Conservation (phyloP, 2,113 vertebrate species). For the Tor tambroides region DNA sequence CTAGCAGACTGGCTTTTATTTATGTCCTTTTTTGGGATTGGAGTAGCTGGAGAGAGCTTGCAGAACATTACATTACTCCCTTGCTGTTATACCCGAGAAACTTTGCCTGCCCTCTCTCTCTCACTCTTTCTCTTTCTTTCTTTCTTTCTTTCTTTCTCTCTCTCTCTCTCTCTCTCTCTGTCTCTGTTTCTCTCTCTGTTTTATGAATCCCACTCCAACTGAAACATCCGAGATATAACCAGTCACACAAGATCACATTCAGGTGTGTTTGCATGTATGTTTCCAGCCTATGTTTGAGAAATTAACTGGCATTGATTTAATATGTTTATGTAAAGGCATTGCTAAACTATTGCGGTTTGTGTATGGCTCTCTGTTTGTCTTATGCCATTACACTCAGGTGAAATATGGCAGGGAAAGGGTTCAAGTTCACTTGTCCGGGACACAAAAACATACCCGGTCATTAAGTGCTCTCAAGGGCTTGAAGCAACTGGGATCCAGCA, state of each 20-base stretch:
- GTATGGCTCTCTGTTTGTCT: constrained; percentile 6
- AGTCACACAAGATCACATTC: neutral
- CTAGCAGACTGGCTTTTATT: constrained; percentile 53
- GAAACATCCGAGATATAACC: neutral
- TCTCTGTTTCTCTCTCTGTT: too few species aligned
- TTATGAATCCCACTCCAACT: neutral
- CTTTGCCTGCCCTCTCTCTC: constrained; percentile 5
- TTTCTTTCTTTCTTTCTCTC: neutral
- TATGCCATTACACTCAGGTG: neutral
- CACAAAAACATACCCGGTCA: neutral
- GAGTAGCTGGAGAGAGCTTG: constrained; percentile 43
- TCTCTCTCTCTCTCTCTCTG: neutral
- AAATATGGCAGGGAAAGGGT: constrained; percentile 13
- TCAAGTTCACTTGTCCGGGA: constrained; percentile 7
- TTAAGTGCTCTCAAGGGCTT: constrained; percentile 18
- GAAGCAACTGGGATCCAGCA: constrained; percentile 11
- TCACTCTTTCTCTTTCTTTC: neutral
- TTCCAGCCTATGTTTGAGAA: neutral
- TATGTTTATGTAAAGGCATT: neutral
- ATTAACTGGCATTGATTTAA: constrained; percentile 1
- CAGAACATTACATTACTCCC: constrained; percentile 35
- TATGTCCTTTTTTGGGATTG: constrained; percentile 60
- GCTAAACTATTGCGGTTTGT: neutral
- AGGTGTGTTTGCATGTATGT: neutral
- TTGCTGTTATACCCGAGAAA: constrained; percentile 42